These are phyloP conservation scores for Zootoca vivipara DNA, from an alignment of 2,113 vertebrate genomes.

Conservation along the genomic window DNA sequence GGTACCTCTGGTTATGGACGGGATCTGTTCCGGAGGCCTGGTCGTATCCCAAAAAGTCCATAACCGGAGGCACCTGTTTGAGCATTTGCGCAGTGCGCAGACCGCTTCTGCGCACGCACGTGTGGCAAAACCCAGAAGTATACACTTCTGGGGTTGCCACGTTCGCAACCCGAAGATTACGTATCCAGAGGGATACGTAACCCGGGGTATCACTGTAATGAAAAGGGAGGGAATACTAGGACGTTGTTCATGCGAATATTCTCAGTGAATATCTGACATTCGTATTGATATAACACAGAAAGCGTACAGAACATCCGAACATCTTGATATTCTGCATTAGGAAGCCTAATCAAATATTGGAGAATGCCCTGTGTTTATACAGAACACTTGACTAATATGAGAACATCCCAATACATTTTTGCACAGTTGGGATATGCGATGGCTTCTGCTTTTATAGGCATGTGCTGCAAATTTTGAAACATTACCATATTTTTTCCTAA, in stretches of 20 bases:
- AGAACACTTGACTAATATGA: constrained; percentile 3
- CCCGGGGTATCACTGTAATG: neutral
- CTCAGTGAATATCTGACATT: constrained; percentile 6
- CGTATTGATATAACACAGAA: constrained; percentile 2
- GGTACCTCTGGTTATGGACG: too few species aligned
- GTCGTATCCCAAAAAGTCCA: too few species aligned
- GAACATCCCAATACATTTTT: neutral
- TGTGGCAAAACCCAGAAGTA: too few species aligned
- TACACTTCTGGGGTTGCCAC: too few species aligned
- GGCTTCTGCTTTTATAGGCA: constrained; percentile 28
- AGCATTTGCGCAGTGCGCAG: too few species aligned
- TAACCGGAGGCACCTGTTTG: too few species aligned
- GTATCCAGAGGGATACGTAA: too few species aligned
- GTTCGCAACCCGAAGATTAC: too few species aligned
- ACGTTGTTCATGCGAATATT: constrained; percentile 1
- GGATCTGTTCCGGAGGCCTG: too few species aligned
- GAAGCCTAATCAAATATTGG: constrained; percentile 2
- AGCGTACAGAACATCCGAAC: neutral
- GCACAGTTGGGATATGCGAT: neutral
- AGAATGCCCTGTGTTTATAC: constrained; percentile 8
- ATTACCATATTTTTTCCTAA: constrained; percentile 25
- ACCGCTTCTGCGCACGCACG: too few species aligned
- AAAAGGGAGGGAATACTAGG: neutral
- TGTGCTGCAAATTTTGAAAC: constrained; percentile 21
- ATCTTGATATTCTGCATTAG: neutral